Percentiles rank a stretch among this genome's conserved stretches.
phyloP scores from a whole-genome alignment of 1,140 invertebrate genomes.

The Laupala kohalensis region DNA sequence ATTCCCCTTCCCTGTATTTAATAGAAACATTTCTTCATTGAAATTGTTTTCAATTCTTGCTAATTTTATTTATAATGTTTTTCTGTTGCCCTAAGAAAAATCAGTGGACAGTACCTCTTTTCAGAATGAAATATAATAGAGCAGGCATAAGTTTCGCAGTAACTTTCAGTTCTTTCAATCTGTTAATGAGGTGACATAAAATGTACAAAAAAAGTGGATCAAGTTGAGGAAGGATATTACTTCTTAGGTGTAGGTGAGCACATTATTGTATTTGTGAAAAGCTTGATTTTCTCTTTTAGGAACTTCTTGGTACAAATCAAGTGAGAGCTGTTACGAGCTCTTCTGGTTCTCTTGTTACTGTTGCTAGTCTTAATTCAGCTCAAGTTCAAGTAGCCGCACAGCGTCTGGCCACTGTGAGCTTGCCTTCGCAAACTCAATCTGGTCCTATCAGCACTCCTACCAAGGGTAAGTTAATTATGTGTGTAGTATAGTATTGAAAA shows the following conservation, averaged over 20 bases:
- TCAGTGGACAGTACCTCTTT: no score
- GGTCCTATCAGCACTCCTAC: conserved; percentile 18
- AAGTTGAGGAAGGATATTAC: no score
- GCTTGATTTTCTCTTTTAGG: background rate
- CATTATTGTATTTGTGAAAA: no score
- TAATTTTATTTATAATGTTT: no score
- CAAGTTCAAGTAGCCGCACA: conserved; percentile 27
- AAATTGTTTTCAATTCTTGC: background rate
- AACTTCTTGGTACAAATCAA: background rate
- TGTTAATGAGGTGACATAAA: no score
- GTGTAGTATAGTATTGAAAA: background rate
- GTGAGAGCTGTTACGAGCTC: conserved; percentile 1
- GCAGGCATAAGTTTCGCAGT: no score
- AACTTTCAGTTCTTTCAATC: no score
- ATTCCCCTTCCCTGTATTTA: background rate
- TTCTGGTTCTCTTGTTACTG: conserved; percentile 23
- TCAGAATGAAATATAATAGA: no score
- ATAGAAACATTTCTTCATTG: no score
- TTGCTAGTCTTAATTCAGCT: conserved; percentile 24
- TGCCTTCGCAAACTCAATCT: conserved; percentile 26
- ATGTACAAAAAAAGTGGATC: no score
- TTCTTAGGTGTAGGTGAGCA: no score
- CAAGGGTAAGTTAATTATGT: conserved; percentile 25
- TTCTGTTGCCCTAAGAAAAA: no score
- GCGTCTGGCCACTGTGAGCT: conserved; percentile 24